Evolutionary conservation across 30 jellyfish, hydroid and myxozoan genomes (phyloP), one percentile per base, ranked within the genome.

Genomic region (Turritopsis rubra): DNA sequence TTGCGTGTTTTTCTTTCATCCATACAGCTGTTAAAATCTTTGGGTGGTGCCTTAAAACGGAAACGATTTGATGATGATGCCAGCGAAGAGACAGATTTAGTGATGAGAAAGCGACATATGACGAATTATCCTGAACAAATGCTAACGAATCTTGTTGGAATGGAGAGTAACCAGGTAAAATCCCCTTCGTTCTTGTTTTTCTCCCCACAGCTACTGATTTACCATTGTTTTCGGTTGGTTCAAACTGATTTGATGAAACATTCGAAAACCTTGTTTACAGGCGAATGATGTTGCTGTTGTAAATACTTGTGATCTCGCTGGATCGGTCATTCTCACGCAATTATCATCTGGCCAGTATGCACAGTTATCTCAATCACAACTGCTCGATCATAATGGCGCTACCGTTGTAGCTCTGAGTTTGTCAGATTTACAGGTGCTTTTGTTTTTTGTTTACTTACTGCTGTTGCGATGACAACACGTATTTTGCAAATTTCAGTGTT

Each of bases 401-500:
- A 77, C 85, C 18, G 85, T 77, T 24, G 85, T 77, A 9, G 66
- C 85, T 1, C 71, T 77, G 9, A 77, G 29, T 26, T 60, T 77
- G 19, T 77, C 85, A 17, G 85, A 77, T 52, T 60, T 77, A n/a
- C 85, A 77, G 85, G 85, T 77, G 60, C 60, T 41, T n/a, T n/a
- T n/a, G n/a, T n/a, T n/a, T n/a, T n/a, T n/a, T n/a, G n/a, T n/a
- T n/a, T n/a, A n/a, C n/a, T n/a, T 41, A 13, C 13, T 41, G 60
- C 60, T 41, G 60, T 41, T 41, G 60, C n/a, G n/a, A n/a, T n/a
- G n/a, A n/a, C n/a, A n/a, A n/a, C n/a, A n/a, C n/a, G n/a, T n/a
- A n/a, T n/a, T n/a, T n/a, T n/a, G n/a, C n/a, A n/a, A n/a, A n/a
- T n/a, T n/a, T n/a, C n/a, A n/a, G n/a, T n/a, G n/a, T n/a, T n/a